A percentile compares a stretch with the other conserved stretches of the same genome.
phyloP scores from a whole-genome alignment of 2,113 vertebrate genomes.

The Coryphaenoides rupestris region DNA sequence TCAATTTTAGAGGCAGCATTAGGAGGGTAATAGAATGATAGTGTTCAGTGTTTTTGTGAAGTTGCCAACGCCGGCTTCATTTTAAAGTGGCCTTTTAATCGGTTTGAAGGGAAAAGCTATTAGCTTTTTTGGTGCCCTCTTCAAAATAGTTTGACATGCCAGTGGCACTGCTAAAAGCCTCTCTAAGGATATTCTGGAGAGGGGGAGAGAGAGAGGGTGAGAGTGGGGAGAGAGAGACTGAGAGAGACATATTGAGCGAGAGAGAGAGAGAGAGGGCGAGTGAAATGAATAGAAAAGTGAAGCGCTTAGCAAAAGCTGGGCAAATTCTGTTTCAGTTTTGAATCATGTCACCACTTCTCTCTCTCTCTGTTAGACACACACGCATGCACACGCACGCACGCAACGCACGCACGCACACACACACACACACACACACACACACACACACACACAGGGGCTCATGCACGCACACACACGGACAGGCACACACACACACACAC shows the following conservation, averaged over 20 bases:
- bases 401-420: slow-evolving; percentile 10
- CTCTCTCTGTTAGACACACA: too few species aligned
- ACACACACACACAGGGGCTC: slow-evolving; percentile 4
- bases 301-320: too few species aligned
- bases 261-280: not conserved
- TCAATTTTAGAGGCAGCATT: not conserved
- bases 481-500: too few species aligned
- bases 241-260: not conserved
- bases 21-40: too few species aligned
- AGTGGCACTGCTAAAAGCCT: slow-evolving; percentile 33
- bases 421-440: slow-evolving; percentile 12
- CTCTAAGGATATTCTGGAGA: slow-evolving; percentile 56
- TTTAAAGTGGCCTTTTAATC: slow-evolving; percentile 20
- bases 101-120: slow-evolving; percentile 24
- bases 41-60: not conserved
- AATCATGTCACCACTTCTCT: slow-evolving; percentile 41
- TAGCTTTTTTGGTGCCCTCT: slow-evolving; percentile 46
- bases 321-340: slow-evolving; percentile 24
- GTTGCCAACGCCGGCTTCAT: slow-evolving; percentile 16
- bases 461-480: not conserved
- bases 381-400: slow-evolving; percentile 10
- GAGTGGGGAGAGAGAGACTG: slow-evolving; percentile 5
- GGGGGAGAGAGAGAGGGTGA: slow-evolving; percentile 10
- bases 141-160: slow-evolving; percentile 44
- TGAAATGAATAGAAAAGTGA: too few species aligned